Conservation (phyloP, 2,113 vertebrate species). For the Ophthalmolycus amberensis region DNA sequence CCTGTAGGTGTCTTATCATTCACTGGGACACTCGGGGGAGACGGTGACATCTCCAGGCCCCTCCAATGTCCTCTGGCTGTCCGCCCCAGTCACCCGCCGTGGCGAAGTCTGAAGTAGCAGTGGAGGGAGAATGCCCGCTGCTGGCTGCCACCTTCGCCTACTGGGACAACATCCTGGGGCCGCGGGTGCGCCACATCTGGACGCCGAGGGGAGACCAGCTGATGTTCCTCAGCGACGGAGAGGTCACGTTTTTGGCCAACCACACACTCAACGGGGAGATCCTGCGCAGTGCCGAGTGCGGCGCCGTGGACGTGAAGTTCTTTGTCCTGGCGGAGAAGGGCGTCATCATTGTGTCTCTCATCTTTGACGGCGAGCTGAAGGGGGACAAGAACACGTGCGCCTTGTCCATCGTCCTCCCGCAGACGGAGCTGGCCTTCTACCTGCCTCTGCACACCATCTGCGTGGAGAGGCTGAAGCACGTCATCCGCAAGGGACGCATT, state of each 20-base stretch:
- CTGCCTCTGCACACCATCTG: slow-evolving; percentile 94
- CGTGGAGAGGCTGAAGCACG: slow-evolving; percentile 94
- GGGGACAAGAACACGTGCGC: slow-evolving; percentile 97
- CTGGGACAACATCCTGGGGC: slow-evolving; percentile 99
- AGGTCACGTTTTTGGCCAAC: slow-evolving; percentile 97
- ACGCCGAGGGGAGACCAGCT: slow-evolving; percentile 89
- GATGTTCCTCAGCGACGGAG: slow-evolving; percentile 91
- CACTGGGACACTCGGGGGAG: not conserved
- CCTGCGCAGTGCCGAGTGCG: slow-evolving; percentile 94
- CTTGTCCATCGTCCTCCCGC: slow-evolving; percentile 94
- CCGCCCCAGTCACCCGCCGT: slow-evolving; percentile 97
- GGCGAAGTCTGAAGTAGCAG: slow-evolving; percentile 92
- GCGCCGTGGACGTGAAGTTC: slow-evolving; percentile 98
- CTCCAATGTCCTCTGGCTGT: slow-evolving; percentile 90
- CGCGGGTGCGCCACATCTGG: slow-evolving; percentile 96
- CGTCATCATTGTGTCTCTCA: slow-evolving; percentile 96
- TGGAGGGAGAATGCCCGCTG: slow-evolving; percentile 93
- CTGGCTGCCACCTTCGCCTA: slow-evolving; percentile 97
- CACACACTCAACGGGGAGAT: slow-evolving; percentile 98
- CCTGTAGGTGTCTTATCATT: slow-evolving; percentile 33
- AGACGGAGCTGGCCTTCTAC: slow-evolving; percentile 94
- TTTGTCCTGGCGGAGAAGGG: slow-evolving; percentile 97
- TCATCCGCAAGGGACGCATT: slow-evolving; percentile 96
- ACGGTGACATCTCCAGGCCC: not conserved
- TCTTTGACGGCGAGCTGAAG: slow-evolving; percentile 98